phyloP scores from a whole-genome alignment of 2,797 vertebrate species.

The Dromococcyx pavoninus region DNA sequence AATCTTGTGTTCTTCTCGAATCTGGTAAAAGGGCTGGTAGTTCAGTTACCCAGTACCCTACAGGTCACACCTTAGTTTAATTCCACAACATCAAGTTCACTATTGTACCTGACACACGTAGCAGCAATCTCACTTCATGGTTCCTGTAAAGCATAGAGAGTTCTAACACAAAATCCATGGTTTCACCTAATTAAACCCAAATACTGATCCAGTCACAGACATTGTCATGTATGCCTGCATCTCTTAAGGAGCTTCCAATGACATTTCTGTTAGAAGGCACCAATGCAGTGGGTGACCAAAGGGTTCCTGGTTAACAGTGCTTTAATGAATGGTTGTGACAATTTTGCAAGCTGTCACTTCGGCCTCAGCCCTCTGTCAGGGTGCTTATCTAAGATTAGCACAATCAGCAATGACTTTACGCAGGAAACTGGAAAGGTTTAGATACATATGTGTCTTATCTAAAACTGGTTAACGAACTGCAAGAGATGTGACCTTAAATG shows the following conservation, averaged over 20 bases:
- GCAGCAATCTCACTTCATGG: neutral
- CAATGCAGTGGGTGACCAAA: neutral
- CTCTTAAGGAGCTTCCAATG: neutral
- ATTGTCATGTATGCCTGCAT: no score
- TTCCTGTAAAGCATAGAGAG: neutral
- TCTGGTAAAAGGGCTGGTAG: neutral
- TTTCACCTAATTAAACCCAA: neutral
- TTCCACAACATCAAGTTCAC: neutral
- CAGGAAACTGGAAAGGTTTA: neutral
- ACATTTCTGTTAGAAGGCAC: neutral
- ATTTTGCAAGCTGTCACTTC: neutral
- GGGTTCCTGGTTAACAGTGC: neutral
- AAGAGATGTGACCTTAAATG: neutral
- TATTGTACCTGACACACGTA: neutral
- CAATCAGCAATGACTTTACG: neutral
- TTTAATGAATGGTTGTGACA: neutral
- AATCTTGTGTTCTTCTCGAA: neutral
- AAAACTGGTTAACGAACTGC: neutral
- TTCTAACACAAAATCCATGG: neutral
- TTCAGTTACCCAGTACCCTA: neutral
- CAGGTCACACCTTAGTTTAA: neutral
- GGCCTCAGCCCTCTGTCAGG: neutral
- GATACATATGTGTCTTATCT: neutral
- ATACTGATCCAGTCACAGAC: neutral
- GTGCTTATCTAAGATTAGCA: rapidly evolving